Evolutionary conservation across 2,888 invertebrate genomes (phyloP), one percentile per base, ranked within the genome.

Genomic region (Drosophila ezoana): DNA sequence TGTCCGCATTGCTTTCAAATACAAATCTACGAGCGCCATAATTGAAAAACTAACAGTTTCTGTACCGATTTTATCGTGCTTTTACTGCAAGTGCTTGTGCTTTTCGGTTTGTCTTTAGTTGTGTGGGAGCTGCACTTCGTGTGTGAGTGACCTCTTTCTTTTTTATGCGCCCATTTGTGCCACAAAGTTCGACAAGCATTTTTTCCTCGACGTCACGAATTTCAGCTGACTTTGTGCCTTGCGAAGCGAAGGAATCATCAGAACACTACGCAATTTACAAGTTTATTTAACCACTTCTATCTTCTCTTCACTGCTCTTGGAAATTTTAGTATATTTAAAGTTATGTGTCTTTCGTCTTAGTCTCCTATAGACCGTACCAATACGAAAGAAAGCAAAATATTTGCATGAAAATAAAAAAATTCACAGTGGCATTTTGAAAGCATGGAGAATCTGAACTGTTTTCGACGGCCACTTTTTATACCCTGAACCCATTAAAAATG

Each of bases 31-130:
- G 18, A 69, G 82, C 61, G 72, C 80, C 79, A 78, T 87, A 87
- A 87, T 89, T 87, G 87, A 87, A 89, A 87, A 82, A 76, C 86
- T 79, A 85, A 87, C 89, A 74, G 74, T 76, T 81, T 87, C 80
- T 76, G 78, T 86, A 84, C 82, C 87, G 86, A 85, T 72, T 82
- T 85, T 86, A 77, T 87, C 85, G 79, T 87, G 73, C 86, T 84
- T 72, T 69, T 41, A 76, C 81, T 87, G 84, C 69, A 81, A 84
- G 75, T 81, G 71, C 37, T 60, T 65, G 52, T 60, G 54, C 56
- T 74, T 72, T 61, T 49, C 57, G 53, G 47, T 52, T 28, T 49
- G 48, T 58, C 60, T 59, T 56, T 13, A 18, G 13, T 1, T 16
- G 33, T 41, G 33, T 49, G 14, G 32, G 33, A 18, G 18, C 3